These are phyloP conservation scores for Drosophila varians DNA, from an alignment of 1,140 invertebrate species.

Conservation along the genomic window DNA sequence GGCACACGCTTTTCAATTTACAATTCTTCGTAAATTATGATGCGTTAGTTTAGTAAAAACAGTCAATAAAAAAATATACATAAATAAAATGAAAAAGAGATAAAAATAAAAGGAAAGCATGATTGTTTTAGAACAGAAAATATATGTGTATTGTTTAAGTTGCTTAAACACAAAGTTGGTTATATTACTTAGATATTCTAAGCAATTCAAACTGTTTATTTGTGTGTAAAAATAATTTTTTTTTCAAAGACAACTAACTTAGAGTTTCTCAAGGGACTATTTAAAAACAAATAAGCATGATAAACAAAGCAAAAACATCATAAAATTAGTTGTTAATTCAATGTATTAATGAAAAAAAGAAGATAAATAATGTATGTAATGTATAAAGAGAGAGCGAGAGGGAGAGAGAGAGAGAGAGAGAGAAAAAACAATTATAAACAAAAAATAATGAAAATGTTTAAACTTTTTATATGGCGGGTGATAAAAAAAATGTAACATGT, in stretches of 20 bases:
- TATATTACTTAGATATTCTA: constrained; percentile 18
- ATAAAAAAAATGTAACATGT: too few species aligned
- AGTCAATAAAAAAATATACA: not conserved
- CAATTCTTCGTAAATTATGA: constrained; percentile 6
- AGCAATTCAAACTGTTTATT: not conserved
- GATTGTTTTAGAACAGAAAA: not conserved
- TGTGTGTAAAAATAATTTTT: not conserved
- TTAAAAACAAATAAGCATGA: not conserved
- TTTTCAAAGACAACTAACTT: too few species aligned
- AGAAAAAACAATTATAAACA: not conserved
- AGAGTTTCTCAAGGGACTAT: not conserved
- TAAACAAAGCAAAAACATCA: not conserved
- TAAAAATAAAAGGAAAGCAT: not conserved
- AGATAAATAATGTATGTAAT: constrained; percentile 12
- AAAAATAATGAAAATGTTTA: not conserved
- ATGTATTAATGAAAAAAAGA: constrained; percentile 24
- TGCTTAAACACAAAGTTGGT: constrained; percentile 11
- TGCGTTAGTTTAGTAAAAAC: not conserved
- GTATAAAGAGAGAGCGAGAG: constrained; percentile 34
- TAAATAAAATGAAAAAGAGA: not conserved
- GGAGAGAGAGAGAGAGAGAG: too few species aligned
- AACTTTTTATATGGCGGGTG: not conserved
- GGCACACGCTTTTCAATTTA: constrained; percentile 3
- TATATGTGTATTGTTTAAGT: constrained; percentile 15
- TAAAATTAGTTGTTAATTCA: constrained; percentile 36